Conservation (phyloP, 2,888 invertebrate species). For the Aphelenchoides bicaudatus region DNA sequence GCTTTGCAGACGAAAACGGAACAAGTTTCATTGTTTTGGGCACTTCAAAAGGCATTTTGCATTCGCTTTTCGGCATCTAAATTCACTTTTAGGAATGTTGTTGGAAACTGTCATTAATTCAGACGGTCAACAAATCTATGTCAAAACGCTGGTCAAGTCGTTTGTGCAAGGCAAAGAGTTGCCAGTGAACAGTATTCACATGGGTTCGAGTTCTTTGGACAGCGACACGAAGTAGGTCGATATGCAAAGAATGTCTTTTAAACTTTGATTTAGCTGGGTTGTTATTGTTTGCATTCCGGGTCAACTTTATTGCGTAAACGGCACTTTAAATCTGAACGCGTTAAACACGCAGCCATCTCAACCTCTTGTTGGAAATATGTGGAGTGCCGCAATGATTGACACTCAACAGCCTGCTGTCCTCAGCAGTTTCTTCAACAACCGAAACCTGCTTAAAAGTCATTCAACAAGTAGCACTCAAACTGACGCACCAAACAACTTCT, state of each 20-base stretch:
- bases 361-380: slow-evolving; percentile 27
- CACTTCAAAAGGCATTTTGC: slow-evolving; percentile 41
- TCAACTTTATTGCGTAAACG: slow-evolving; percentile 33
- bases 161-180: slow-evolving; percentile 22
- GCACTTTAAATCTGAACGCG: slow-evolving; percentile 28
- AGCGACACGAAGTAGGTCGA: slow-evolving; percentile 20
- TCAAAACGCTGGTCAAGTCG: slow-evolving; percentile 38
- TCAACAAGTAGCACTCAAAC: slow-evolving; percentile 1
- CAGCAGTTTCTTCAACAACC: slow-evolving; percentile 17
- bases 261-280: slow-evolving; percentile 35
- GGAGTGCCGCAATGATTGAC: slow-evolving; percentile 31
- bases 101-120: slow-evolving; percentile 33
- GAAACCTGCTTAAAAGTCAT: slow-evolving; percentile 18
- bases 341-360: slow-evolving; percentile 22
- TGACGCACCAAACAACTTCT: slow-evolving; percentile 22
- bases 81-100: slow-evolving; percentile 22
- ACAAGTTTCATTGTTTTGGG: slow-evolving; percentile 55
- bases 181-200: slow-evolving; percentile 38
- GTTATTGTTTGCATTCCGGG: slow-evolving; percentile 42
- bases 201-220: slow-evolving; percentile 38
- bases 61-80: slow-evolving; percentile 1
- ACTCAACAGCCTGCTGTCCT: slow-evolving; percentile 24
- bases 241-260: slow-evolving; percentile 8
- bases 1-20: slow-evolving; percentile 41
- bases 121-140: slow-evolving; percentile 33